These are phyloP conservation scores for Limenitis camilla DNA, from an alignment of 2,888 invertebrate genomes.

Conservation along the genomic window DNA sequence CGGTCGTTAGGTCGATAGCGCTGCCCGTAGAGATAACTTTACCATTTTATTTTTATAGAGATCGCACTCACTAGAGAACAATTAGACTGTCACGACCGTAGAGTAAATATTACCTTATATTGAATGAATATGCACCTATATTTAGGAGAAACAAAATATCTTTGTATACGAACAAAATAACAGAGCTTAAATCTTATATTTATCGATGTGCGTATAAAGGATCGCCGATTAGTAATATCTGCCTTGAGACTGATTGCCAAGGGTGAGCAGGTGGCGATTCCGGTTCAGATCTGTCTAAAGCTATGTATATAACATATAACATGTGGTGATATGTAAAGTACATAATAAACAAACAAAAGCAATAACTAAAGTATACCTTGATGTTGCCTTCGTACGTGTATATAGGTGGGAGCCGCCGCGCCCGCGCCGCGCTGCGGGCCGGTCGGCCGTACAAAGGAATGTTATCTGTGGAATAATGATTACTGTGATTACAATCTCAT, in stretches of 20 bases:
- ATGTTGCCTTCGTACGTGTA: conserved; percentile 62
- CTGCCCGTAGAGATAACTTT: conserved; percentile 55
- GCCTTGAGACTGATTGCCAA: conserved; percentile 62
- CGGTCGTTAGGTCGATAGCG: conserved; percentile 62
- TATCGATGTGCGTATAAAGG: conserved; percentile 49
- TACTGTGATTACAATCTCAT: conserved; percentile 74
- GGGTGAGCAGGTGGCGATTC: conserved; percentile 38
- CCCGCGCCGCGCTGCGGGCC: neutral
- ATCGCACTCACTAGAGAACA: conserved; percentile 60
- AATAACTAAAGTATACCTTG: conserved; percentile 75
- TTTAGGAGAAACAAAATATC: conserved; percentile 48
- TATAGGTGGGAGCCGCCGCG: conserved; percentile 1
- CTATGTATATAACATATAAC: conserved; percentile 55
- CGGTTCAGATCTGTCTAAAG: conserved; percentile 54
- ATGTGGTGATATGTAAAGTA: conserved; percentile 69
- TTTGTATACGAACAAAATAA: conserved; percentile 72
- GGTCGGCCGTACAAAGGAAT: conserved; percentile 50
- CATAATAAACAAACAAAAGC: conserved; percentile 69
- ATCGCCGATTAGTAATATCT: conserved; percentile 30
- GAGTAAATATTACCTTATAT: conserved; percentile 40
- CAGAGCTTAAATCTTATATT: conserved; percentile 67
- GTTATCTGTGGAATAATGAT: conserved; percentile 58
- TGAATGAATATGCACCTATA: conserved; percentile 51
- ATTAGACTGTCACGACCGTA: conserved; percentile 53
- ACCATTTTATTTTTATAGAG: conserved; percentile 46